Evolutionary conservation across 2,888 invertebrate genomes (phyloP), one percentile per base, ranked within the genome.

Genomic region (Eucera pruinosa): DNA sequence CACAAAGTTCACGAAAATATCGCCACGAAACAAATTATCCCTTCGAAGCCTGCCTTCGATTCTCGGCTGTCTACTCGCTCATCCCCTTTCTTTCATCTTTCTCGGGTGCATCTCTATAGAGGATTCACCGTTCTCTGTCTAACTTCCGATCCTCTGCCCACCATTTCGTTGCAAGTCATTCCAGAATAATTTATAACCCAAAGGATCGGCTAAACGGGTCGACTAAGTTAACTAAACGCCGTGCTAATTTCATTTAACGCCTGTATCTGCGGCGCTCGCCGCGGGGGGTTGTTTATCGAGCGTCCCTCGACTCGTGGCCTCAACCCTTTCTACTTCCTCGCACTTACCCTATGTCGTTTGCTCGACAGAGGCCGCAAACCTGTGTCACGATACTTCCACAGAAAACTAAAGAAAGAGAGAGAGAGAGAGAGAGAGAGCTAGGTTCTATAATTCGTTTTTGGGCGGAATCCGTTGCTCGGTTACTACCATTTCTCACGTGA

Each of bases 241-340:
- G 86, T 85, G 88, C 90, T 91, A 91, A 91, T 91, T 91, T 90
- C 90, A 90, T 90, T 91, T 91, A 90, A 88, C 91, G 89, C 91
- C 81, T 82, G 80, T 74, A 78, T 85, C 82, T 83, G 80, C 84
- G 78, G 80, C 65, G 74, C 80, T 69, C 85, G 48, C 88, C 71
- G 81, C 85, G 79, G 89, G 88, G 87, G 87, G 88, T 88, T 89
- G 88, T 88, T 90, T 90, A 88, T 88, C 83, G 83, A 83, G 81
- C 76, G 78, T 81, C 74, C 64, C 68, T 45, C 54, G 58, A 48
- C 72, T 66, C 65, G 65, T 61, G 60, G 61, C 41, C 62, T 30
- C 36, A 23, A 30, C 25, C 54, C 71, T 47, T 66, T 66, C 50
- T 55, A 55, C 48, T 54, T 20, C 58, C 43, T 25, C 52, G 50